Evolutionary conservation across 2,888 invertebrate genomes (phyloP).

Genomic region (Dysmachus trigonus): DNA sequence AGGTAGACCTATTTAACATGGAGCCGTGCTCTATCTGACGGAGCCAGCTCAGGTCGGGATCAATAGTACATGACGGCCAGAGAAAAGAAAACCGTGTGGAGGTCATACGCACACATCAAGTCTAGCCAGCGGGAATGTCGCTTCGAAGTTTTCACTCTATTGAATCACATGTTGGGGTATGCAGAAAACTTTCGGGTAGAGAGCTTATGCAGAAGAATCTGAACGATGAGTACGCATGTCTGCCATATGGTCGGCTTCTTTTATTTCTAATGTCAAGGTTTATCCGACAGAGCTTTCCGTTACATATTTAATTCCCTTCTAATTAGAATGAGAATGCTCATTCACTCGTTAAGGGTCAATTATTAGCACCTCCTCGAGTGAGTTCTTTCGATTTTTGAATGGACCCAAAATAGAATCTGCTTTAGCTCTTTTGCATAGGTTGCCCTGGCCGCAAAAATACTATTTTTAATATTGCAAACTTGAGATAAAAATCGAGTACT

Average conservation of each 20-base stretch:
- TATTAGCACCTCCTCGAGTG: neutral
- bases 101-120: neutral
- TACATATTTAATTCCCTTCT: neutral
- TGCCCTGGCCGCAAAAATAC: neutral
- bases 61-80: neutral
- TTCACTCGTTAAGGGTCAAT: neutral
- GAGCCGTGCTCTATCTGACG: neutral
- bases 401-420: neutral
- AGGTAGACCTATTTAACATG: neutral
- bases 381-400: neutral
- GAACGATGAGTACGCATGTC: neutral
- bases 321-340: neutral
- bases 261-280: slow-evolving; percentile 20
- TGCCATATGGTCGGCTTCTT: neutral
- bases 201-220: neutral
- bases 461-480: neutral
- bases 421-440: neutral
- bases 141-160: neutral
- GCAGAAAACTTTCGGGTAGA: neutral
- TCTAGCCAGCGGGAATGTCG: neutral
- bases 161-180: neutral
- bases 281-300: neutral
- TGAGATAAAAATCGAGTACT: neutral
- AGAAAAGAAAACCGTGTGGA: neutral
- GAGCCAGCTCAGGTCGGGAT: neutral